Conservation (phyloP, 1,140 invertebrate species). For the Heterodera carotae region DNA sequence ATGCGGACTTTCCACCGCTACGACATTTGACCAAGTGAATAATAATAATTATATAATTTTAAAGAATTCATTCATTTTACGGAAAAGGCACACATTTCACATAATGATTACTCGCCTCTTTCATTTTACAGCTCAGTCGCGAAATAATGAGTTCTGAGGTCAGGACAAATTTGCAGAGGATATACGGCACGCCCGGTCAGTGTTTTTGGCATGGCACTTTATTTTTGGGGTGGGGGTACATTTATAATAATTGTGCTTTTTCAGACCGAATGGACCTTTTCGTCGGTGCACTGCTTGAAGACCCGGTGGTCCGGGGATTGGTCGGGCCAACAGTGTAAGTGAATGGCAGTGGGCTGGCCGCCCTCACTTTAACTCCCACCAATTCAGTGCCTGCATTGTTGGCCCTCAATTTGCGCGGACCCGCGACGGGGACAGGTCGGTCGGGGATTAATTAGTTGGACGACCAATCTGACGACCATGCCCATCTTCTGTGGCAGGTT, state of each 20-base stretch:
- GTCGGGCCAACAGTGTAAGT: slow-evolving; percentile 74
- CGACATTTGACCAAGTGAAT: slow-evolving; percentile 73
- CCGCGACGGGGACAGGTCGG: slow-evolving; percentile 71
- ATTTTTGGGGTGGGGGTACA: background rate
- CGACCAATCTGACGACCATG: too few species aligned
- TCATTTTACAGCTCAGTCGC: slow-evolving; percentile 48
- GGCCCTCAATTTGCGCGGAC: slow-evolving; percentile 83
- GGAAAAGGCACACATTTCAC: too few species aligned
- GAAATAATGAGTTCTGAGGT: slow-evolving; percentile 58
- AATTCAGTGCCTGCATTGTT: slow-evolving; percentile 80
- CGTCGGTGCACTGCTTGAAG: slow-evolving; percentile 61
- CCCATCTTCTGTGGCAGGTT: slow-evolving; percentile 47
- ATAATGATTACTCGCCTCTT: background rate
- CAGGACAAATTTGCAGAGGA: slow-evolving; percentile 52
- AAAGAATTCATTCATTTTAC: too few species aligned
- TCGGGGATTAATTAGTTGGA: too few species aligned
- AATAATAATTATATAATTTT: too few species aligned
- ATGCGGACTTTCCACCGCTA: slow-evolving; percentile 74
- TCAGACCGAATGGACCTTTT: slow-evolving; percentile 62
- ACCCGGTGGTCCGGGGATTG: slow-evolving; percentile 61
- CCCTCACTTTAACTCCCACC: background rate
- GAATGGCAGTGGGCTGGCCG: background rate
- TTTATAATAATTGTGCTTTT: slow-evolving; percentile 15
- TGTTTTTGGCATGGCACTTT: slow-evolving; percentile 6
- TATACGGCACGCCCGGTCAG: slow-evolving; percentile 41